Base-by-base conservation (phyloP, 2,113 vertebrate genomes). In the Gallinago paraguaiae region DNA sequence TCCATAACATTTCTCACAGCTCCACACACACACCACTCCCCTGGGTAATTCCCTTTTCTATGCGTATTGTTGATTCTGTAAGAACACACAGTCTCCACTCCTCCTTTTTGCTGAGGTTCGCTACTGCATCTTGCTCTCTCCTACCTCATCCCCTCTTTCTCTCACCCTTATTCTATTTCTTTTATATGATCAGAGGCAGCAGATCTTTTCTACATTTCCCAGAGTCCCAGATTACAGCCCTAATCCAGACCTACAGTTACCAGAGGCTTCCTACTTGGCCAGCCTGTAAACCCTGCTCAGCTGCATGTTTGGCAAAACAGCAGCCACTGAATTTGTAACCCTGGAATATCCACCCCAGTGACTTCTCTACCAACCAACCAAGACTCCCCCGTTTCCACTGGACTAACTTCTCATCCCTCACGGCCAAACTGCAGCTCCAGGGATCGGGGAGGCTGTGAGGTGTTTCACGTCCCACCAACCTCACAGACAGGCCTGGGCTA, bases 1-100 rank as follows among this genome's bases (percentile, higher is more conserved):
- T 95, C 75, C 63, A 57, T 72, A 91, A 82, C 27, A 68, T 86
- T 96, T 93, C 70, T 96, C 59, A 30, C 54, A 20, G 74, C 82
- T 94, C n/a, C n/a, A 31, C 48, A 17, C 31, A 70, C 46, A 53
- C 16, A 20, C 33, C 0, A 0, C 46, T 96, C 78, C 88, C 86
- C 10, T 30, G 94, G 90, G 83, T 82, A 82, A 86, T 94, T 95
- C 82, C 33, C 28, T 95, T 80, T 84, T 60, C 88, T 67, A 11
- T 61, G 54, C 6, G 30, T 60, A 50, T 59, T 82, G 78, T 79
- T 94, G 80, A 94, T 91, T 95, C 71, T 92, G 68, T 76, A 71
- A 65, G 48, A 95, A 45, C 56, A 77, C 39, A 43, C 13, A 30
- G 1, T 63, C 60, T 89, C 15, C 2, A 0, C 57, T 94, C 56